These are phyloP conservation scores for Antennarius striatus DNA, from an alignment of 2,113 vertebrate genomes.

Conservation along the genomic window DNA sequence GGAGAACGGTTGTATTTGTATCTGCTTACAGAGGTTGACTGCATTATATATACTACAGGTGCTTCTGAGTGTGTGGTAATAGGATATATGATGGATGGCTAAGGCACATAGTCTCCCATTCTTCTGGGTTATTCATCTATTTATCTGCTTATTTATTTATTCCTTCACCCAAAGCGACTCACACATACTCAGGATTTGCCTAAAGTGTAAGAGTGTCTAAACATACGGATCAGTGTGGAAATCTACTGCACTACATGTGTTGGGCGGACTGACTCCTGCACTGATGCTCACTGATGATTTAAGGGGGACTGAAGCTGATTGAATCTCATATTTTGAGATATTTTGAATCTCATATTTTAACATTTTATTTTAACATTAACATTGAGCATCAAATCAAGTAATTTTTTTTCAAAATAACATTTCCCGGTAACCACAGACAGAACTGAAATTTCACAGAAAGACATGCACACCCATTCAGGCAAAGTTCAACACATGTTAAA, in stretches of 20 bases:
- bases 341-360: too few relatives aligned
- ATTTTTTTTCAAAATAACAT: neutral
- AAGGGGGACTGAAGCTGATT: conserved; percentile 11
- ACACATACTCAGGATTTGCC: conserved; percentile 60
- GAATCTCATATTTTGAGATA: neutral
- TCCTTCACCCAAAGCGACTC: conserved; percentile 72
- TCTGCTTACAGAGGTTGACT: conserved; percentile 77
- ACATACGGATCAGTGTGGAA: conserved; percentile 34
- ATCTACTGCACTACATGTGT: conserved; percentile 38
- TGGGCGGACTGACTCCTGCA: conserved; percentile 16
- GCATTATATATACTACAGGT: conserved; percentile 76
- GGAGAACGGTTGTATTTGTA: conserved; percentile 77
- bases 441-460: neutral
- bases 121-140: conserved; percentile 78
- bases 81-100: conserved; percentile 82
- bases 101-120: conserved; percentile 58
- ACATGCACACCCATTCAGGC: neutral
- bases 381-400: conserved; percentile 11
- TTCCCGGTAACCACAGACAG: conserved; percentile 14
- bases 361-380: conserved; percentile 10
- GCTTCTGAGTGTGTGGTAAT: conserved; percentile 74
- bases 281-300: conserved; percentile 23
- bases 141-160: conserved; percentile 80
- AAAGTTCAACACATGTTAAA: conserved; percentile 1
- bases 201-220: conserved; percentile 40